Conservation (phyloP, 2,888 invertebrate genomes). For the Opisthograptis luteolata region DNA sequence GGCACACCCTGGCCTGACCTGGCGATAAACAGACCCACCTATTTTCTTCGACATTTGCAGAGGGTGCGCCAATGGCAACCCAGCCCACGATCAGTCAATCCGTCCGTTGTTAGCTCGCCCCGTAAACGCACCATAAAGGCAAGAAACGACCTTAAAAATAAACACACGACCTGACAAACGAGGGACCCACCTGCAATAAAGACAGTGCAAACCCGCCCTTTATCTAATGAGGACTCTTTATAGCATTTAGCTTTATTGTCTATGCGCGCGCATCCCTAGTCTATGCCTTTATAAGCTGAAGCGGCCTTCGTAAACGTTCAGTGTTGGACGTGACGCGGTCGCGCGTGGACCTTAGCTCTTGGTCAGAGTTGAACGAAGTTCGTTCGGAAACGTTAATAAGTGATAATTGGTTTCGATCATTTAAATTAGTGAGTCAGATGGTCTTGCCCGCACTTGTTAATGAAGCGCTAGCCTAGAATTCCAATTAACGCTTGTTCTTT, state of each 20-base stretch:
- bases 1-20: constrained; percentile 68
- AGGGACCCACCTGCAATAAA: constrained; percentile 74
- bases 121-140: constrained; percentile 73
- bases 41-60: constrained; percentile 70
- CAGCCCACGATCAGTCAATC: constrained; percentile 67
- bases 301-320: constrained; percentile 54
- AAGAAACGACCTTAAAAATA: constrained; percentile 77
- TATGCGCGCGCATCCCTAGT: constrained; percentile 77
- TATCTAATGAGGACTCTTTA: constrained; percentile 80
- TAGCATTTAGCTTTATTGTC: constrained; percentile 77
- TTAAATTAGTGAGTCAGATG: constrained; percentile 67
- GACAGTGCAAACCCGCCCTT: constrained; percentile 71
- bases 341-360: constrained; percentile 45
- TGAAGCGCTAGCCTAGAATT: constrained; percentile 71
- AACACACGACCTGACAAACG: constrained; percentile 77
- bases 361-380: constrained; percentile 35
- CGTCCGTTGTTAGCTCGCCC: constrained; percentile 62
- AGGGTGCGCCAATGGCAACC: constrained; percentile 65
- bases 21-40: constrained; percentile 63
- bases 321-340: constrained; percentile 59
- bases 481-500: constrained; percentile 66
- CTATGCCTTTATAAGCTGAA: constrained; percentile 68
- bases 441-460: constrained; percentile 68
- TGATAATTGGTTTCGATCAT: constrained; percentile 63
- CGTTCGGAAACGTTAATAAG: constrained; percentile 55